Evolutionary conservation across 2,888 invertebrate species (phyloP).

Genomic region (Acanthosepion pharaonis): DNA sequence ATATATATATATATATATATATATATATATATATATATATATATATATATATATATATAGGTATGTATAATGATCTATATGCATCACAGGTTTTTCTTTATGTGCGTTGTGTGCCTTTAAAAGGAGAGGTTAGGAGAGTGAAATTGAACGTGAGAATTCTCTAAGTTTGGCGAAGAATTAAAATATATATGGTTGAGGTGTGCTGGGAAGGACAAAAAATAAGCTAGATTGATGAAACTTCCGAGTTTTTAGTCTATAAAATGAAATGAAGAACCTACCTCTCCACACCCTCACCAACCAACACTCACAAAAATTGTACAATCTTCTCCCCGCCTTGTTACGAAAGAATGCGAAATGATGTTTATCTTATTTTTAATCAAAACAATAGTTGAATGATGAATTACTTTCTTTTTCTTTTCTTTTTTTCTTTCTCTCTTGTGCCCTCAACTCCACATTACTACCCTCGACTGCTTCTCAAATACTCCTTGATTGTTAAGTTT

Average conservation of each 20-base stretch:
- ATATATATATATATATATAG: neutral
- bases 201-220: neutral
- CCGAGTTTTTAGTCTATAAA: neutral
- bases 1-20: conserved; percentile 2
- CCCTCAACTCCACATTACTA: neutral
- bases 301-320: neutral
- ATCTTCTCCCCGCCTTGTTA: neutral
- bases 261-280: neutral
- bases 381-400: conserved; percentile 33
- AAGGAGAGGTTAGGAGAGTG: too few relatives aligned
- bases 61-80: neutral
- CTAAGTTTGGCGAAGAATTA: too few relatives aligned
- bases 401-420: neutral
- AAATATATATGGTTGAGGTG: neutral
- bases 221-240: neutral
- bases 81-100: neutral
- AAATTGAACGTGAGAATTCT: neutral
- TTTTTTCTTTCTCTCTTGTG: neutral
- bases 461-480: neutral
- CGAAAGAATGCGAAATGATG: neutral
- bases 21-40: conserved; percentile 2
- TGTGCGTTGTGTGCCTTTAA: neutral
- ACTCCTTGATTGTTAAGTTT: neutral
- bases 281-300: too few relatives aligned
- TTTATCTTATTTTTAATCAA: conserved; percentile 33